Base-by-base conservation (phyloP, 2,113 vertebrate species). In the Sapayoa aenigma region DNA sequence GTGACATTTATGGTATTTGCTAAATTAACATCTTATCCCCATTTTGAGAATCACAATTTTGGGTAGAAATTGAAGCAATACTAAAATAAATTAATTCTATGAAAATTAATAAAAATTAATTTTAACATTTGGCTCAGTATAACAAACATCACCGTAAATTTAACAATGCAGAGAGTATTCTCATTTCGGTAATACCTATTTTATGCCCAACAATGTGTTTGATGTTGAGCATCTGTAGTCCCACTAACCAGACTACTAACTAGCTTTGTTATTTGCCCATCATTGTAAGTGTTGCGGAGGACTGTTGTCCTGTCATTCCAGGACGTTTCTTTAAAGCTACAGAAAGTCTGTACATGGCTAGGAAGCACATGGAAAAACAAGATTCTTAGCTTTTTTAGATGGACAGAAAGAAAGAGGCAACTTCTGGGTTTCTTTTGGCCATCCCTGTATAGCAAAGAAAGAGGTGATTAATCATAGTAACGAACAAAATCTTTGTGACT, bases 361-460 rank as follows among this genome's bases (percentile, higher is more conserved):
- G 60, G 47, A 95, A 82, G 42, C 82, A 79, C 69, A 92, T 5
- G 37, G 80, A 90, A 95, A 93, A 81, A 11, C 47, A 95, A 76
- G 47, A 25, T 90, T 37, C 53, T 84, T 82, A 80, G 85, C 50
- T 60, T 79, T 90, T 90, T 69, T 71, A 94, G 73, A 87, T 23
- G 46, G 46, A 93, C 21, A 84, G 71, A 77, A 91, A 79, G n/a
- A 92, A 94, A 92, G 39, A 77, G 15, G 46, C 35, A 94, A 71
- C 68, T 75, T 89, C 62, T 78, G 55, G 4, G 8, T 77, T 91
- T 96, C 84, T 87, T 93, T 92, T 73, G 78, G 47, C 30, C 79
- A 83, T 62, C 28, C 52, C 73, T 86, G 63, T 89, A 72, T 16
- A 90, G 82, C n/a, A 93, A 60, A 93, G 66, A 84, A 90, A 92